These are phyloP conservation scores for Platyscapa corneri DNA, from an alignment of 1,140 invertebrate species.

Conservation along the genomic window DNA sequence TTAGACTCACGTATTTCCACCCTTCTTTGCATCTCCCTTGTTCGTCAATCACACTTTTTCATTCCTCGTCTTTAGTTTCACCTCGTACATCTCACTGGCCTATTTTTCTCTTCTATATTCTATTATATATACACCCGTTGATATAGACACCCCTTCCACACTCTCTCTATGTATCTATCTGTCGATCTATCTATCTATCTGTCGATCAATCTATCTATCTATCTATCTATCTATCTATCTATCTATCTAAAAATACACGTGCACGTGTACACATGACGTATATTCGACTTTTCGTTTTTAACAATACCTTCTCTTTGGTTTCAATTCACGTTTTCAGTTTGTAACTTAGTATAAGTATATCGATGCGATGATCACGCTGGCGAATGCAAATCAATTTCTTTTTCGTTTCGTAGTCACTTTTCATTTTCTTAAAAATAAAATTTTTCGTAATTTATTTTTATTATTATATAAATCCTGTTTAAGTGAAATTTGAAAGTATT, in stretches of 20 bases:
- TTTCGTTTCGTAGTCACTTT: not conserved
- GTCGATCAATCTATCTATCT: not conserved
- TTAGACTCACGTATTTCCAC: conserved; percentile 30
- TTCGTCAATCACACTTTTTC: conserved; percentile 22
- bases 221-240: not conserved
- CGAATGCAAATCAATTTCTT: not conserved
- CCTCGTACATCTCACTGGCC: conserved; percentile 38
- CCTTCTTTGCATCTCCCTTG: conserved; percentile 1
- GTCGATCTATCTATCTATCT: not conserved
- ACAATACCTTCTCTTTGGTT: not conserved
- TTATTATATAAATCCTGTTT: too few species aligned
- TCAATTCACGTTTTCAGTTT: conserved; percentile 6
- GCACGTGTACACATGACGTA: not conserved
- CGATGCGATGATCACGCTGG: not conserved
- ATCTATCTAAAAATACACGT: not conserved
- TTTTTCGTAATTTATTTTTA: not conserved
- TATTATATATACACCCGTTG: not conserved
- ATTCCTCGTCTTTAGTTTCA: not conserved
- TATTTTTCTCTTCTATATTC: conserved; percentile 31
- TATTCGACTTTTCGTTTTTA: not conserved
- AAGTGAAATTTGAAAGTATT: too few species aligned
- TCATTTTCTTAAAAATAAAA: not conserved
- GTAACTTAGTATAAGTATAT: not conserved
- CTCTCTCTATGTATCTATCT: not conserved
- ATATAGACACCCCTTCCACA: not conserved